Evolutionary conservation across 2,113 vertebrate genomes (phyloP), one percentile per base, ranked within the genome.

Genomic region (Protobothrops flavoviridis): DNA sequence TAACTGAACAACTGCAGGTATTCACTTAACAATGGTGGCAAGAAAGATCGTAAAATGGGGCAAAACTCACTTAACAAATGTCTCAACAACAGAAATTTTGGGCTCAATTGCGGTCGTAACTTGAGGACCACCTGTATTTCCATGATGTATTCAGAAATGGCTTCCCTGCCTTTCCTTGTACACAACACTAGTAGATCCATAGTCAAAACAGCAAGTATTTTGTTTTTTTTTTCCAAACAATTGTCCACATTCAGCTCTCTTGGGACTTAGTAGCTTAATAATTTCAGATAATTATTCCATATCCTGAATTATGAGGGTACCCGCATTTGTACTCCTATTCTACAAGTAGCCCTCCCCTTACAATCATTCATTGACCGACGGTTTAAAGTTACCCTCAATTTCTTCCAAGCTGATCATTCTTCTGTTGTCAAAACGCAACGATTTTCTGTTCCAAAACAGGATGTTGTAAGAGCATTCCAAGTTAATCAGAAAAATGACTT

Each of bases 401-500:
- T 81, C 15, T 81, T 81, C 69, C 69, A 81, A 39, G 69, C 69
- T 20, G 64, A 33, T 74, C 64, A 0, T 33, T 33, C 29, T 17
- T 33, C 33, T 20, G n/a, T 15, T 39, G 69, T 81, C 69, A 81
- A 39, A 81, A 20, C n/a, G 7, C 57, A 91, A 17, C 4, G 21
- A 20, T 15, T 5, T 45, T 85, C 13, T 24, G 9, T 39, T 24
- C 56, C 69, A 39, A 15, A 85, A 86, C 4, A 90, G 39, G 10
- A 45, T 8, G 20, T 48, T 23, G 55, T 43, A 7, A 1, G 6
- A 20, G 24, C 6, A 53, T 26, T 43, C 12, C 0, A 10, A n/a
- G 53, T 69, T 95, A 93, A 5, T 74, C 33, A 94, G 90, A 91
- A 88, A 93, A 50, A 94, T 85, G 89, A 94, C 93, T 88, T 29